A percentile compares a stretch with the other conserved stretches of the same genome.
Conservation (phyloP, 2,113 vertebrate genomes). For the Meleagris gallopavo region DNA sequence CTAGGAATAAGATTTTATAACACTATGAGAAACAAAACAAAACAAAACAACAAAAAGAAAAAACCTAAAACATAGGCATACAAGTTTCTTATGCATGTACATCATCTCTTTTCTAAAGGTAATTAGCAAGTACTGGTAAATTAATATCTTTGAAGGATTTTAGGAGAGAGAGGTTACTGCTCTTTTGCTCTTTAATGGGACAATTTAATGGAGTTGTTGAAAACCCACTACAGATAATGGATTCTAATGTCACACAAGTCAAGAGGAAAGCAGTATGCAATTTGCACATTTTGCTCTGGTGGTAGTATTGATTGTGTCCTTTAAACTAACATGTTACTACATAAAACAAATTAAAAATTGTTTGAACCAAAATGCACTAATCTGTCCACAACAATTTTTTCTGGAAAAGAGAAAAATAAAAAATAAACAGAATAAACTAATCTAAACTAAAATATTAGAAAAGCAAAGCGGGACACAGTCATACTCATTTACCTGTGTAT, state of each 20-base stretch:
- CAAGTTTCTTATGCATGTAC: background rate
- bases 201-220: background rate
- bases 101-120: background rate
- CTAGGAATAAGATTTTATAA: background rate
- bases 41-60: background rate
- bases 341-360: background rate
- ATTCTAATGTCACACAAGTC: background rate
- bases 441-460: background rate
- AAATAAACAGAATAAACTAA: too few relatives aligned
- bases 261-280: background rate
- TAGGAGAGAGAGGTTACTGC: background rate
- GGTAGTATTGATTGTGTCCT: slow-evolving; percentile 4
- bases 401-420: background rate
- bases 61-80: background rate
- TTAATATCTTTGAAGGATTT: slow-evolving; percentile 1
- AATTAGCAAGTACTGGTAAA: background rate
- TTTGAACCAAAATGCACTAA: background rate
- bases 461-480: background rate
- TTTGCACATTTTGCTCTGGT: slow-evolving; percentile 17
- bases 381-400: background rate
- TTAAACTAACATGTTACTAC: background rate
- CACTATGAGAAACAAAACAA: background rate
- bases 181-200: background rate
- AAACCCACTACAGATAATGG: slow-evolving; percentile 30
- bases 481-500: background rate